These are phyloP conservation scores for Saccopteryx bilineata DNA, from an alignment of 2,113 vertebrate species.

Conservation along the genomic window DNA sequence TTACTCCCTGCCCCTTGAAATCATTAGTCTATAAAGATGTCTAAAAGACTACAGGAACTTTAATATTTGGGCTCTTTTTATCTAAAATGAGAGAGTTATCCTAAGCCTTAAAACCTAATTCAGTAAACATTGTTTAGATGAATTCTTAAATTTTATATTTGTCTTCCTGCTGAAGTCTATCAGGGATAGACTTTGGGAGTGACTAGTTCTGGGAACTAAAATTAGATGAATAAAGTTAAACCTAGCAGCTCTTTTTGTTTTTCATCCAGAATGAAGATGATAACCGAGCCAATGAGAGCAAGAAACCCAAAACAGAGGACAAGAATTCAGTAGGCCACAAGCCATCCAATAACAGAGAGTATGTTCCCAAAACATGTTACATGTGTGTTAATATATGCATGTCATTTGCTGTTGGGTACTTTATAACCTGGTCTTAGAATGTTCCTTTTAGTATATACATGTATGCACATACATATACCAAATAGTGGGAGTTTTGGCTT, in stretches of 20 bases:
- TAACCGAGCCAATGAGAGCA: constrained; percentile 92
- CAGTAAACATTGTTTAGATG: constrained; percentile 21
- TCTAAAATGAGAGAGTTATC: background rate
- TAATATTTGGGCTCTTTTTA: background rate
- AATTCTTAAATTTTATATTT: constrained; percentile 18
- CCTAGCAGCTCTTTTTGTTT: constrained; percentile 76
- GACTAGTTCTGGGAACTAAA: constrained; percentile 21
- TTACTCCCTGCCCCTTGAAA: background rate
- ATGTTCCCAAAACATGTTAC: constrained; percentile 82
- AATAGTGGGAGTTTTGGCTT: constrained; percentile 1
- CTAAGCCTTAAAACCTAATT: constrained; percentile 19
- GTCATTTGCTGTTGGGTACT: constrained; percentile 21
- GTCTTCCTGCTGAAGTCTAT: constrained; percentile 30
- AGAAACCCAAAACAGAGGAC: constrained; percentile 95
- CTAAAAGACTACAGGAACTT: constrained; percentile 35
- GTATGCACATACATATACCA: background rate
- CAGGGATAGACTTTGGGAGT: background rate
- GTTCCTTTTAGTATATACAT: constrained; percentile 24
- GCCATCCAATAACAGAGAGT: constrained; percentile 95
- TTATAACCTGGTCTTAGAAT: background rate
- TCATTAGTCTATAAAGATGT: constrained; percentile 52
- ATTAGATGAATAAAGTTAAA: constrained; percentile 49
- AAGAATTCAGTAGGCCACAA: constrained; percentile 94
- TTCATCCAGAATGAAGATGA: constrained; percentile 94
- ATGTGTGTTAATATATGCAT: background rate